Conservation (phyloP, 2,888 invertebrate genomes). For the Priapulus caudatus region DNA sequence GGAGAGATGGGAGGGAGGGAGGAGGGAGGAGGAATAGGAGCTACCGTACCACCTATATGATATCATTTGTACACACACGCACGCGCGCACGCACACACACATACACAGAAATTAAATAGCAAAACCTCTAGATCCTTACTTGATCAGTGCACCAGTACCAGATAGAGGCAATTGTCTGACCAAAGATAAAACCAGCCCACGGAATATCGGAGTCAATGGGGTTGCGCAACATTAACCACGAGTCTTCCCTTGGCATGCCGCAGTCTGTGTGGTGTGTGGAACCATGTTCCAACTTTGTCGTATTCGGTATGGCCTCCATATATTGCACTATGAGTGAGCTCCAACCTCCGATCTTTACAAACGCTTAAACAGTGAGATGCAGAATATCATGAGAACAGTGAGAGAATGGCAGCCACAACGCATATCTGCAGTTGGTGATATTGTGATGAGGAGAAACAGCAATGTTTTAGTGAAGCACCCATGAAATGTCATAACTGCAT, state of each 20-base stretch:
- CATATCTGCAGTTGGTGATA: no score
- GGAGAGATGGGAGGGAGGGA: no score
- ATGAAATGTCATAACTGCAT: no score
- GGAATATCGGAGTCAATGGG: slow-evolving; percentile 35
- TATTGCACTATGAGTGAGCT: slow-evolving; percentile 36
- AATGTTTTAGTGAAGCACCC: no score
- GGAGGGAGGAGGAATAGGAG: no score
- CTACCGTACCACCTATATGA: no score
- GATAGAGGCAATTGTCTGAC: slow-evolving; percentile 37
- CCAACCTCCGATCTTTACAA: slow-evolving; percentile 40
- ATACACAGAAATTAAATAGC: no score
- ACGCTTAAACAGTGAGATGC: slow-evolving; percentile 30
- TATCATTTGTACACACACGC: no score
- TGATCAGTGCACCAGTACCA: slow-evolving; percentile 40
- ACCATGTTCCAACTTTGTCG: not conserved
- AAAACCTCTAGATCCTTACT: slow-evolving; percentile 27
- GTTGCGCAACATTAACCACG: slow-evolving; percentile 34
- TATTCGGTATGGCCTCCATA: slow-evolving; percentile 28
- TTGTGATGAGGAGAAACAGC: no score
- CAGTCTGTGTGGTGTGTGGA: slow-evolving; percentile 24
- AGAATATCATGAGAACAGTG: no score
- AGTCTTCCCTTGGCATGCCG: slow-evolving; percentile 30
- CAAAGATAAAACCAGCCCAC: slow-evolving; percentile 37
- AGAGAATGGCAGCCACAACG: no score
- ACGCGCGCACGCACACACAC: no score